Evolutionary conservation across 1,140 invertebrate species (phyloP), one percentile per base, ranked within the genome.

Genomic region (Acyrthosiphon pisum): DNA sequence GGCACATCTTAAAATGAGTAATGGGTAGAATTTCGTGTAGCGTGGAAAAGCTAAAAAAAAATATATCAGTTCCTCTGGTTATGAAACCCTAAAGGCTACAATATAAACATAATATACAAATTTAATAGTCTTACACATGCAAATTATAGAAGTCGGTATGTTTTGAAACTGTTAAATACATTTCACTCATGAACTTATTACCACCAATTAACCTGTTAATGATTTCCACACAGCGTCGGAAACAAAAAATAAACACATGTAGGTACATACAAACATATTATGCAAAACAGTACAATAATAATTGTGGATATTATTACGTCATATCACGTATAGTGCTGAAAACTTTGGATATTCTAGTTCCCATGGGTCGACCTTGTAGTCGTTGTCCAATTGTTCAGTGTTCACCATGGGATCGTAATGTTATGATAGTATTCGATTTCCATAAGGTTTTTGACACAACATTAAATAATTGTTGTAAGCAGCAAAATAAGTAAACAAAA

Each of bases 271-370:
- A 53, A 8, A 11, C 30, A n/a, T n/a, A 86, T 86, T 91, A 92
- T 92, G 46, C 46, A 92, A 83, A 92, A 92, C 37, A 86, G 50
- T 93, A 68, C 56, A 68, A 86, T 93, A 68, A 86, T 93, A 56
- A 86, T 83, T 83, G 81, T 56, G 23, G 48, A 81, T 46, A 22
- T 81, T 84, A 50, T 93, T 93, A 11, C 91, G 18, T 56, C 76
- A 93, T 8, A 26, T 53, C 91, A 50, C 84, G 91, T 41, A 30
- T 86, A 93, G 48, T 93, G 48, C 48, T 37, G n/a, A 8, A 83
- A 48, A 83, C 44, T 6, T 50, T 20, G n/a, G 22, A 11, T 93
- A 93, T 35, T 93, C 81, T 30, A 41, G 50, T 93, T 93, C 91
- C 48, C 91, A 93, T 86, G 76, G 48, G 91, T 93, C 91, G 56